Evolutionary conservation across 2,797 vertebrate species (phyloP).

Genomic region (Ctenosaura bakeri): DNA sequence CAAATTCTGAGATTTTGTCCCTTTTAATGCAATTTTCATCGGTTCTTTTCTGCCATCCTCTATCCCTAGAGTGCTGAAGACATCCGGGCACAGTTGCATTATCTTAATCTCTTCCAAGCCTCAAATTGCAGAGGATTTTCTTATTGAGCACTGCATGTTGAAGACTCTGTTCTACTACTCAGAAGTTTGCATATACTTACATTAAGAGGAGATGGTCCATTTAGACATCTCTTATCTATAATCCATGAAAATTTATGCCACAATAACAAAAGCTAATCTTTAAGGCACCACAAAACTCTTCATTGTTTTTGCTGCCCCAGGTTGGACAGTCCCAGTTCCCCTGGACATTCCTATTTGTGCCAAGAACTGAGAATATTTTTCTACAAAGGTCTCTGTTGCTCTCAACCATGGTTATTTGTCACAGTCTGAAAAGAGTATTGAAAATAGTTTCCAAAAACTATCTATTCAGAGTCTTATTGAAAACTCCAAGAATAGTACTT

Average conservation of each 20-base stretch:
- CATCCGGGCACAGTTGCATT: neutral
- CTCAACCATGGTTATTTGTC: neutral
- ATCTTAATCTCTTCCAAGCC: neutral
- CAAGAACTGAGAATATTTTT: neutral
- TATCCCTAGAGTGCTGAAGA: neutral
- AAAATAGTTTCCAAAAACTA: neutral
- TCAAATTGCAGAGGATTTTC: neutral
- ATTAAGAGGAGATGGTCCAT: neutral
- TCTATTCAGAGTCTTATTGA: neutral
- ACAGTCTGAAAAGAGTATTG: neutral
- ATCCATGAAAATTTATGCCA: too few species aligned
- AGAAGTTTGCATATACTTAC: neutral
- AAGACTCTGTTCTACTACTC: constrained; percentile 13
- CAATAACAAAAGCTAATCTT: too few species aligned
- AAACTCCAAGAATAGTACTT: neutral
- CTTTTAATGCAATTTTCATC: too few species aligned
- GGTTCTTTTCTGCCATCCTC: too few species aligned
- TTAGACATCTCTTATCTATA: neutral
- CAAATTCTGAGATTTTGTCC: too few species aligned
- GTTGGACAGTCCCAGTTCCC: neutral
- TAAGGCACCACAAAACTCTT: too few species aligned
- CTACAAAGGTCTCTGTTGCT: neutral
- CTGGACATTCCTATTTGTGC: neutral
- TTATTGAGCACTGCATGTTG: neutral
- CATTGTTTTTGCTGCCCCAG: neutral